phyloP scores from a whole-genome alignment of 2,113 vertebrate genomes.

The Lepus timidus region DNA sequence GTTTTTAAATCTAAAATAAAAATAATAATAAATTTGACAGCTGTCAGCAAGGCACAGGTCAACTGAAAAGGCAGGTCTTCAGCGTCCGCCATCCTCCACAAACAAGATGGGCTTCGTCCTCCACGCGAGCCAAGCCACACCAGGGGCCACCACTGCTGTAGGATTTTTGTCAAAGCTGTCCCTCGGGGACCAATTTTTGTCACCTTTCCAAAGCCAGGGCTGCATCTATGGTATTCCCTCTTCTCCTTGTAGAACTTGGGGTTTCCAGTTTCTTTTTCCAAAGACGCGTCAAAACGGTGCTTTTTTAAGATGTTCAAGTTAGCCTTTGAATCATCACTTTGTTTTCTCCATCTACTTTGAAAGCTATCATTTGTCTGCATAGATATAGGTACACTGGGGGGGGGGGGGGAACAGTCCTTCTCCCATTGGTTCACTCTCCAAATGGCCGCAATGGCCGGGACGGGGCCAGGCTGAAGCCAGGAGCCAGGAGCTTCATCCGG shows the following conservation, averaged over 20 bases:
- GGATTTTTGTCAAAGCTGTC: not conserved
- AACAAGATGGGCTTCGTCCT: not conserved
- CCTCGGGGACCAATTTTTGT: not conserved
- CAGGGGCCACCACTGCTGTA: not conserved
- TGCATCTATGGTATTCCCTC: not conserved
- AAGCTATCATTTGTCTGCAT: not conserved
- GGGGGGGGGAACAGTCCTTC: too few relatives aligned
- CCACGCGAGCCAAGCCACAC: not conserved
- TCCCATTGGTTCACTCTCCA: too few relatives aligned
- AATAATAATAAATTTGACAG: conserved; percentile 32
- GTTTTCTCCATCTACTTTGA: not conserved
- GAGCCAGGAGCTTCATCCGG: too few relatives aligned
- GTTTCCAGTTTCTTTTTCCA: conserved; percentile 35
- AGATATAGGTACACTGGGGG: too few relatives aligned
- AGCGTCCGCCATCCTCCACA: not conserved
- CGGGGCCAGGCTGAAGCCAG: too few relatives aligned
- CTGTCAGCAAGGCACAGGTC: conserved; percentile 44
- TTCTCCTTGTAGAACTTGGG: not conserved
- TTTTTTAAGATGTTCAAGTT: not conserved
- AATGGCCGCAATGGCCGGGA: too few relatives aligned
- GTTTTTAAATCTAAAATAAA: conserved; percentile 56
- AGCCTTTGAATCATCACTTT: not conserved
- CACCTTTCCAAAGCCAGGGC: not conserved
- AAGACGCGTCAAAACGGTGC: conserved; percentile 18
- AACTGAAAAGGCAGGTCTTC: not conserved